Evolutionary conservation across 2,888 invertebrate genomes (phyloP).

Genomic region (Pterostichus niger): DNA sequence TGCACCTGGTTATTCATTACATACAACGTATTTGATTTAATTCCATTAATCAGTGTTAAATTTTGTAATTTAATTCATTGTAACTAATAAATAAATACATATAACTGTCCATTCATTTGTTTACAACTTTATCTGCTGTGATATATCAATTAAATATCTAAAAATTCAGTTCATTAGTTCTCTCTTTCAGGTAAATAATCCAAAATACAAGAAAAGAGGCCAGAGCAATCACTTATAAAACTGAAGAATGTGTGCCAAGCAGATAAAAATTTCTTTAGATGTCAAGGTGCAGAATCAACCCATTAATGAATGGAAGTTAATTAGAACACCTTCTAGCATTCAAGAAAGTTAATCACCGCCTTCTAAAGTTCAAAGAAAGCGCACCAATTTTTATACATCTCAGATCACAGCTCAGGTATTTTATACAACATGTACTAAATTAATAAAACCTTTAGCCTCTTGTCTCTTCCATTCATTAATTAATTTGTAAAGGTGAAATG

Average conservation of each 20-base stretch:
- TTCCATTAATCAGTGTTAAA: too few species aligned
- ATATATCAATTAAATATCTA: too few species aligned
- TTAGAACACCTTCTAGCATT: slow-evolving; percentile 37
- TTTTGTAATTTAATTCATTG: too few species aligned
- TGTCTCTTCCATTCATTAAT: slow-evolving; percentile 1
- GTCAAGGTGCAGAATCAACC: slow-evolving; percentile 30
- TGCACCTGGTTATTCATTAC: too few species aligned
- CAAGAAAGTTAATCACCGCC: slow-evolving; percentile 27
- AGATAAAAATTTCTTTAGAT: neutral
- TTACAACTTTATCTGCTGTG: too few species aligned
- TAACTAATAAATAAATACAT: too few species aligned
- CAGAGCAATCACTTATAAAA: neutral
- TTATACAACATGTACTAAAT: neutral
- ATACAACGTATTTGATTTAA: too few species aligned
- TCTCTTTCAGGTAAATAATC: too few species aligned
- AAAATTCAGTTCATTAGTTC: too few species aligned
- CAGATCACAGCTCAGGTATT: slow-evolving; percentile 1
- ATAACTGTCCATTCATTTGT: too few species aligned
- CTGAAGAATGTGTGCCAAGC: neutral
- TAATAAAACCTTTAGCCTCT: neutral
- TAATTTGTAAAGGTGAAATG: neutral
- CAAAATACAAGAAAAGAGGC: neutral
- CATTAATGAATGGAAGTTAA: slow-evolving; percentile 51
- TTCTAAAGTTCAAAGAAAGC: slow-evolving; percentile 28
- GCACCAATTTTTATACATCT: slow-evolving; percentile 10